A percentile compares a stretch with the other conserved stretches of the same genome.
These are phyloP conservation scores for Brachionus manjavacas DNA, from an alignment of 1,140 invertebrate genomes.

Conservation along the genomic window DNA sequence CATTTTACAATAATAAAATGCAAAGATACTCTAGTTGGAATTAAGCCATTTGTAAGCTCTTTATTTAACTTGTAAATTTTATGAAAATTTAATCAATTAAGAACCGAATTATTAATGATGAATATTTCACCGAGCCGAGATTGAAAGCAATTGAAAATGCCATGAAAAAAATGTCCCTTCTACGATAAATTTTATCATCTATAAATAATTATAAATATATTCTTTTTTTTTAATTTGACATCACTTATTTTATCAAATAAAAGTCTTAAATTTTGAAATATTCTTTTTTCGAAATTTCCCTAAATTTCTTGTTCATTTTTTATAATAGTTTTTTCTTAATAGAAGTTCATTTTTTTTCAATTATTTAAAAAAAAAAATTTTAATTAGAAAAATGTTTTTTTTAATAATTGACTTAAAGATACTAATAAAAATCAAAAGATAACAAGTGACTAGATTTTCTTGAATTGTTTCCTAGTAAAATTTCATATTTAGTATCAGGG, in stretches of 20 bases:
- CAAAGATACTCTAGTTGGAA: constrained; percentile 31
- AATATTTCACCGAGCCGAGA: constrained; percentile 27
- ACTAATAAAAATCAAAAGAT: neutral
- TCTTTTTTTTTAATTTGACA: no score
- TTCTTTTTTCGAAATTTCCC: neutral
- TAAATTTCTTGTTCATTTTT: neutral
- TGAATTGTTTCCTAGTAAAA: neutral
- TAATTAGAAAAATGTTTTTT: neutral
- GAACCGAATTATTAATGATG: neutral
- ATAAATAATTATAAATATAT: neutral
- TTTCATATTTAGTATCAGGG: neutral
- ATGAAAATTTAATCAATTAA: neutral
- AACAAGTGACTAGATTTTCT: neutral
- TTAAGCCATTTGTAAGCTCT: constrained; percentile 36
- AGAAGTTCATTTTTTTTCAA: neutral
- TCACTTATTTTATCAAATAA: neutral
- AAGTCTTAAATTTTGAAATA: neutral
- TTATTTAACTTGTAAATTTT: neutral
- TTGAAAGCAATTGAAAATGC: constrained; percentile 39
- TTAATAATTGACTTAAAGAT: neutral
- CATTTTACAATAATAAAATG: constrained; percentile 36
- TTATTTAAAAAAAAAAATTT: neutral
- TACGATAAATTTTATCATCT: neutral
- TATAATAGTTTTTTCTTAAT: no score
- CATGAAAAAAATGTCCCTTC: constrained; percentile 32